Evolutionary conservation across 2,888 invertebrate genomes (phyloP).

Genomic region (Drosophila rellima): DNA sequence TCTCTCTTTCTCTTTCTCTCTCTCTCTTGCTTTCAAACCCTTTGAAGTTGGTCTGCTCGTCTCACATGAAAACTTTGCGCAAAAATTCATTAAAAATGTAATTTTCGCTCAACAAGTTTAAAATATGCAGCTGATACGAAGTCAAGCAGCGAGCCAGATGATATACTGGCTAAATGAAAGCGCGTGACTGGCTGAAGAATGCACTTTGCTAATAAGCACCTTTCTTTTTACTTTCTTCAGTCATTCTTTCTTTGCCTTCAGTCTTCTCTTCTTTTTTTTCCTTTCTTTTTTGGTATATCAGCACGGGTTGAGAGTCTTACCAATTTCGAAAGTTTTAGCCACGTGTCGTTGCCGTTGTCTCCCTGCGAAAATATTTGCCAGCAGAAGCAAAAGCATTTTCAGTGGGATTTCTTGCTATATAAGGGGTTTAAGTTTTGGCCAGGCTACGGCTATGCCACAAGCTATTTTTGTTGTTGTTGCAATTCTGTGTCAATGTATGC

Average conservation of each 20-base stretch:
- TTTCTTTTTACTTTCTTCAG: neutral
- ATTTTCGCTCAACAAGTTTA: constrained; percentile 77
- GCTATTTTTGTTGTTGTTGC: constrained; percentile 25
- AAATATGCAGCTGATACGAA: constrained; percentile 38
- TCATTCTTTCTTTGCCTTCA: constrained; percentile 7
- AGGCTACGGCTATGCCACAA: constrained; percentile 13
- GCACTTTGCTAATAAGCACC: constrained; percentile 75
- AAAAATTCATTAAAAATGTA: constrained; percentile 79
- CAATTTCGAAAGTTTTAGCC: constrained; percentile 42
- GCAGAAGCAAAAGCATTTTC: constrained; percentile 35
- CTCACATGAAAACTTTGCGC: constrained; percentile 64
- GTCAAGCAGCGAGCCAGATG: constrained; percentile 16
- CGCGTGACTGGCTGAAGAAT: constrained; percentile 39
- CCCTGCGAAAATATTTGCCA: constrained; percentile 49
- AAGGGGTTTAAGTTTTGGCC: constrained; percentile 32
- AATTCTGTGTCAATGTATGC: constrained; percentile 74
- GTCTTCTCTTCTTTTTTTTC: constrained; percentile 3
- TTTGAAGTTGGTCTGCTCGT: neutral
- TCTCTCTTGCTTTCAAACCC: no score
- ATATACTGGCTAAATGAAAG: constrained; percentile 32
- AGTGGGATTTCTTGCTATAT: constrained; percentile 36
- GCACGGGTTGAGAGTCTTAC: constrained; percentile 13
- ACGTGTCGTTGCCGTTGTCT: constrained; percentile 23
- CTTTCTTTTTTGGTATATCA: constrained; percentile 32
- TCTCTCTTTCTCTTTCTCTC: neutral